Percentiles rank a stretch among this genome's conserved stretches.
These are phyloP conservation scores for Aromia moschata DNA, from an alignment of 2,888 invertebrate genomes.

Conservation along the genomic window DNA sequence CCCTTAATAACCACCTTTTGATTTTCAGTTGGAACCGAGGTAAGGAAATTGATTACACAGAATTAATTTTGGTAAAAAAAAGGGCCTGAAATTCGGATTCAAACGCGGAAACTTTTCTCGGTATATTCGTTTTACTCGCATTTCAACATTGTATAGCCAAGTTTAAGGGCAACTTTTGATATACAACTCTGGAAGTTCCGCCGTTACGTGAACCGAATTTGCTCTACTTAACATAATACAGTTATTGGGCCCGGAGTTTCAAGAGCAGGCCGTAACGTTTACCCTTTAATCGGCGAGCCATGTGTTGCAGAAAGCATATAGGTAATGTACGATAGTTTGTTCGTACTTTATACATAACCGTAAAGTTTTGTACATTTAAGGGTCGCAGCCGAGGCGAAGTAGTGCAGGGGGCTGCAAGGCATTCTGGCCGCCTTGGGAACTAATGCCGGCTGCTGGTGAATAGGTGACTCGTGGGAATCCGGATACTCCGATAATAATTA, in stretches of 20 bases:
- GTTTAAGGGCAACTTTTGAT: slow-evolving; percentile 42
- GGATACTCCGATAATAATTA: slow-evolving; percentile 30
- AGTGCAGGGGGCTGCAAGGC: slow-evolving; percentile 26
- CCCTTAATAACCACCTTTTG: not conserved
- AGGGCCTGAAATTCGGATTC: slow-evolving; percentile 22
- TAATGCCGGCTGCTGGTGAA: slow-evolving; percentile 19
- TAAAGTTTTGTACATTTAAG: slow-evolving; percentile 47
- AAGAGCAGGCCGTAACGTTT: slow-evolving; percentile 54
- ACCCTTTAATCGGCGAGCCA: slow-evolving; percentile 54
- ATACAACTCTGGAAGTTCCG: slow-evolving; percentile 41
- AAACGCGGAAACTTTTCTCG: slow-evolving; percentile 21
- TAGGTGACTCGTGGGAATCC: slow-evolving; percentile 24
- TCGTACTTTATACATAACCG: slow-evolving; percentile 52
- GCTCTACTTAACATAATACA: slow-evolving; percentile 52
- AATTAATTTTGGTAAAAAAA: slow-evolving; percentile 22
- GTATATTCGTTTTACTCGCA: slow-evolving; percentile 29
- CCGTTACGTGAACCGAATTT: slow-evolving; percentile 45
- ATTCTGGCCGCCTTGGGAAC: slow-evolving; percentile 24
- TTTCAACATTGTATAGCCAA: slow-evolving; percentile 31
- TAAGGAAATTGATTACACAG: not conserved
- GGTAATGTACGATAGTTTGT: slow-evolving; percentile 55
- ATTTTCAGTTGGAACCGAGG: not conserved
- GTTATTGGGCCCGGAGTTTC: slow-evolving; percentile 54
- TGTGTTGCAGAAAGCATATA: slow-evolving; percentile 52
- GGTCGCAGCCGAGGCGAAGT: slow-evolving; percentile 27